Conservation (phyloP, 2,888 invertebrate species). For the Drosophila aldrichi region DNA sequence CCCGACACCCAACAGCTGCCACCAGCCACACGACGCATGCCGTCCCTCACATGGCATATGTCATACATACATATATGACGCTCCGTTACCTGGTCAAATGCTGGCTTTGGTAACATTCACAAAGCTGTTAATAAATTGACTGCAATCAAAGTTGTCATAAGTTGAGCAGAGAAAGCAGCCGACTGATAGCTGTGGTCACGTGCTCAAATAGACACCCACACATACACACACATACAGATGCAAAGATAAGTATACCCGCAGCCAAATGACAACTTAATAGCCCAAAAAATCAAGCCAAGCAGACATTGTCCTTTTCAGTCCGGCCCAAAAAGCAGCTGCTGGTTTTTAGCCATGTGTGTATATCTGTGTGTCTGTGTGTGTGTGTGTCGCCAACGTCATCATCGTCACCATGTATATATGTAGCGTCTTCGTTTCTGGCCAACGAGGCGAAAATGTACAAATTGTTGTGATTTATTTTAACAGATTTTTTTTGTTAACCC, state of each 20-base stretch:
- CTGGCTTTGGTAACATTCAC: constrained; percentile 34
- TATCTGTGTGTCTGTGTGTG: constrained; percentile 43
- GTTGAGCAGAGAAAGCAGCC: constrained; percentile 42
- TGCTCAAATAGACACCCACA: constrained; percentile 30
- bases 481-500: constrained; percentile 73
- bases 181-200: constrained; percentile 69
- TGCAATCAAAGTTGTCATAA: constrained; percentile 80
- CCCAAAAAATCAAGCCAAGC: constrained; percentile 60
- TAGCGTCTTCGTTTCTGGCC: constrained; percentile 52
- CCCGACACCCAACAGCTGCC: constrained; percentile 13
- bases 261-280: constrained; percentile 79
- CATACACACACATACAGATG: constrained; percentile 23
- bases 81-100: constrained; percentile 42
- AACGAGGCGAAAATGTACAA: constrained; percentile 81
- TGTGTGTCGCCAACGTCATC: constrained; percentile 28
- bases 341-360: constrained; percentile 35
- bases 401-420: constrained; percentile 32
- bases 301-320: constrained; percentile 65
- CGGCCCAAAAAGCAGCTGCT: constrained; percentile 50
- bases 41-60: neutral
- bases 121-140: constrained; percentile 74
- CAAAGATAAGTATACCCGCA: constrained; percentile 58
- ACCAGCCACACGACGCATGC: constrained; percentile 5
- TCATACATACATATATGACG: constrained; percentile 1
- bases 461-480: constrained; percentile 81